Evolutionary conservation across 2,113 vertebrate genomes (phyloP).

Genomic region (Redunca redunca): DNA sequence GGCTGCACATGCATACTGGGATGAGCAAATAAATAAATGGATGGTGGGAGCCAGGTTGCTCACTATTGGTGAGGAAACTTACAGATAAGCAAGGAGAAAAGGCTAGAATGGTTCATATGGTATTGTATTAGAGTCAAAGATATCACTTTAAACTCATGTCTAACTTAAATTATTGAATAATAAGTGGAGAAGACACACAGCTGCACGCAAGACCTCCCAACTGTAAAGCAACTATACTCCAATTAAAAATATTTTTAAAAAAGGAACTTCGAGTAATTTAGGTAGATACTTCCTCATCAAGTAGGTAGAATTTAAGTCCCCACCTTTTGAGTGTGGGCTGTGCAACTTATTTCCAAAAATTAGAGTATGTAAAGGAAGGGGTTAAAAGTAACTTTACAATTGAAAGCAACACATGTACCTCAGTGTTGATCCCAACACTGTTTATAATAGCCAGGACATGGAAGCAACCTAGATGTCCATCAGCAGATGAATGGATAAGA

Average conservation of each 20-base stretch:
- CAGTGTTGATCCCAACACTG: neutral
- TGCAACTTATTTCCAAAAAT: neutral
- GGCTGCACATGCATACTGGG: neutral
- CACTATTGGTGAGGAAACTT: neutral
- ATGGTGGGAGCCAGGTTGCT: neutral
- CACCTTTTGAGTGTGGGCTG: neutral
- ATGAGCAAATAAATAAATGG: neutral
- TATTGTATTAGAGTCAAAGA: neutral
- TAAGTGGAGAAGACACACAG: neutral
- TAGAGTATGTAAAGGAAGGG: neutral
- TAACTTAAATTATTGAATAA: neutral
- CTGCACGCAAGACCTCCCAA: neutral
- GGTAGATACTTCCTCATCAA: neutral
- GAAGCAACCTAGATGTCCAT: neutral
- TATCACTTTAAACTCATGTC: neutral
- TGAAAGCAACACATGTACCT: neutral
- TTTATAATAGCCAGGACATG: neutral
- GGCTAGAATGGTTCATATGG: neutral
- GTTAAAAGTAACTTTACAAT: neutral
- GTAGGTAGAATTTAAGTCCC: neutral
- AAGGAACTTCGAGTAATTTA: neutral
- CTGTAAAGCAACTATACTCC: neutral
- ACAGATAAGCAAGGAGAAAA: neutral
- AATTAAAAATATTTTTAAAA: neutral
- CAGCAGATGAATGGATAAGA: neutral